Conservation (phyloP, 2,113 vertebrate genomes). For the Myrmecobius fasciatus region DNA sequence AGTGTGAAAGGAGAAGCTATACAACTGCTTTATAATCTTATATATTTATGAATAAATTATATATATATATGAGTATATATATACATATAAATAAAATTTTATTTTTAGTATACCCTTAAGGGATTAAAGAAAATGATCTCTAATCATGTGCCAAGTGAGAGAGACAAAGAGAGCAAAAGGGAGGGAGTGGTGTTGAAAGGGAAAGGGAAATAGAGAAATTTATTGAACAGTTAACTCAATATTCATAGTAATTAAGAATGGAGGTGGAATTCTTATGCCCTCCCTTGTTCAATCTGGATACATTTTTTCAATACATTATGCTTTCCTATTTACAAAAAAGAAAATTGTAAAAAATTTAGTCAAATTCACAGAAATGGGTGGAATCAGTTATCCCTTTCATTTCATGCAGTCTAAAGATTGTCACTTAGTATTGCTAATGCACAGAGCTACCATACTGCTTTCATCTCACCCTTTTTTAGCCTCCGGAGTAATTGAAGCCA, state of each 20-base stretch:
- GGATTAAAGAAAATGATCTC: conserved; percentile 65
- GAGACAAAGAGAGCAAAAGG: conserved; percentile 38
- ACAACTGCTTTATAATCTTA: background rate
- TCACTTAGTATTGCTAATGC: accelerated
- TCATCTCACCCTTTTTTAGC: background rate
- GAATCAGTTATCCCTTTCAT: accelerated
- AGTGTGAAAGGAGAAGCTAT: background rate
- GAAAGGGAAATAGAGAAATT: conserved; percentile 8
- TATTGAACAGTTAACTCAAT: conserved; percentile 39
- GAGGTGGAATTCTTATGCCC: conserved; percentile 27
- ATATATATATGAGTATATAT: too few relatives aligned
- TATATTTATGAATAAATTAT: too few relatives aligned
- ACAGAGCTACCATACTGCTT: accelerated
- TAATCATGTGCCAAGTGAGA: conserved; percentile 78
- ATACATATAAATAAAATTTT: too few relatives aligned
- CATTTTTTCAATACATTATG: background rate
- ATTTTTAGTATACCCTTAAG: conserved; percentile 67
- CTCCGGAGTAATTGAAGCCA: background rate
- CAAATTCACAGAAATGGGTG: background rate
- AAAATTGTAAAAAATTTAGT: background rate
- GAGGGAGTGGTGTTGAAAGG: background rate
- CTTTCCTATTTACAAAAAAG: background rate
- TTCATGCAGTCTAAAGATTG: background rate
- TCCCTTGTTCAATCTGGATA: background rate
- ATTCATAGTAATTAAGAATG: conserved; percentile 60